Evolutionary conservation across 2,797 vertebrate species (phyloP).

Genomic region (Myiothlypis coronata): DNA sequence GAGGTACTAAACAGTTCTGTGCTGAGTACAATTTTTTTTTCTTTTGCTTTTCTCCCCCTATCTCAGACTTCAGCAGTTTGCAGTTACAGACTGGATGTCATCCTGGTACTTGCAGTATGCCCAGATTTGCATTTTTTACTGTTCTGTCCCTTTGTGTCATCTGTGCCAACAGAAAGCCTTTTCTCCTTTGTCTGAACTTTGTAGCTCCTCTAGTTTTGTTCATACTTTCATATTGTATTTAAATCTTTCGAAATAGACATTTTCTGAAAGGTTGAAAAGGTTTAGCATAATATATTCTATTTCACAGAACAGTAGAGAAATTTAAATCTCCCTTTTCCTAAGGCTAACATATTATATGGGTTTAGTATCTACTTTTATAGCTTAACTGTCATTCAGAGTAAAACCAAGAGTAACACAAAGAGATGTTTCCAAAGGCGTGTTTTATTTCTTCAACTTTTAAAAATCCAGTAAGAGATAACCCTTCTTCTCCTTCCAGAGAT

Average conservation of each 20-base stretch:
- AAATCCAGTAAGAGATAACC: background rate
- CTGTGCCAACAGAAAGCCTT: background rate
- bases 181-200: background rate
- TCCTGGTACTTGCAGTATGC: background rate
- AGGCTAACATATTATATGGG: background rate
- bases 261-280: background rate
- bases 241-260: background rate
- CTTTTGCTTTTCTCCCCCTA: background rate
- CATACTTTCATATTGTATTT: background rate
- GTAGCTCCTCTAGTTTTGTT: background rate
- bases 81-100: background rate
- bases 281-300: background rate
- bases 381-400: background rate
- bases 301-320: background rate
- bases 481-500: background rate
- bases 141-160: background rate
- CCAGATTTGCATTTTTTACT: background rate
- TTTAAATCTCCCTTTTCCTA: background rate
- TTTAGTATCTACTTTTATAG: background rate
- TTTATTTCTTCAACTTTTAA: background rate
- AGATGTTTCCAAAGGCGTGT: background rate
- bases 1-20: background rate
- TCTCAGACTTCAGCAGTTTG: background rate
- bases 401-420: background rate
- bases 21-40: background rate